phyloP scores from a whole-genome alignment of 2,113 vertebrate species.

The Ramphastos sulfuratus region DNA sequence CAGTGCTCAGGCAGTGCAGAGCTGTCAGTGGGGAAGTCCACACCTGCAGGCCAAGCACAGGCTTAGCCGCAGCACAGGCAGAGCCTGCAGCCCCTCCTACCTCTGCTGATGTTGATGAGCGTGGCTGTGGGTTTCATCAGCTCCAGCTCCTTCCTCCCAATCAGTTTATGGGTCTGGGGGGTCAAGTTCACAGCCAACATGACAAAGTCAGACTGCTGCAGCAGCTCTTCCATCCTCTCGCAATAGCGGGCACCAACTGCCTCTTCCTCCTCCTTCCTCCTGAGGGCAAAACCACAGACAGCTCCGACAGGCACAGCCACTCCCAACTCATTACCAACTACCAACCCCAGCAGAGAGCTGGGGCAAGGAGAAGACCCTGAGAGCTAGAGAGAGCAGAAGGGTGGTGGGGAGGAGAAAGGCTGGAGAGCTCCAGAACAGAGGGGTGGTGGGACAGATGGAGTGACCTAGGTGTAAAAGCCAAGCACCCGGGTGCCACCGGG shows the following conservation, averaged over 20 bases:
- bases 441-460: background rate
- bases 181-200: conserved; percentile 76
- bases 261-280: conserved; percentile 75
- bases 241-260: conserved; percentile 78
- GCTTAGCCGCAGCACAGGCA: background rate
- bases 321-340: background rate
- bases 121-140: conserved; percentile 79
- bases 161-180: conserved; percentile 71
- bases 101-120: conserved; percentile 83
- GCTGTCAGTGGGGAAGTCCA: background rate
- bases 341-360: background rate
- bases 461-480: background rate
- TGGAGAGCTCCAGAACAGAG: background rate
- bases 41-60: background rate
- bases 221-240: conserved; percentile 75
- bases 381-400: background rate
- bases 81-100: conserved; percentile 38
- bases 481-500: fast-evolving
- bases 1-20: background rate
- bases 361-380: background rate
- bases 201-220: conserved; percentile 79
- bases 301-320: fast-evolving
- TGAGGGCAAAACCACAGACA: conserved; percentile 25
- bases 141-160: conserved; percentile 75
- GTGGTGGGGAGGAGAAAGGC: background rate